Percentiles rank a stretch among this genome's conserved stretches.
phyloP scores from a whole-genome alignment of 1,140 invertebrate genomes.

The Telenomus remus region DNA sequence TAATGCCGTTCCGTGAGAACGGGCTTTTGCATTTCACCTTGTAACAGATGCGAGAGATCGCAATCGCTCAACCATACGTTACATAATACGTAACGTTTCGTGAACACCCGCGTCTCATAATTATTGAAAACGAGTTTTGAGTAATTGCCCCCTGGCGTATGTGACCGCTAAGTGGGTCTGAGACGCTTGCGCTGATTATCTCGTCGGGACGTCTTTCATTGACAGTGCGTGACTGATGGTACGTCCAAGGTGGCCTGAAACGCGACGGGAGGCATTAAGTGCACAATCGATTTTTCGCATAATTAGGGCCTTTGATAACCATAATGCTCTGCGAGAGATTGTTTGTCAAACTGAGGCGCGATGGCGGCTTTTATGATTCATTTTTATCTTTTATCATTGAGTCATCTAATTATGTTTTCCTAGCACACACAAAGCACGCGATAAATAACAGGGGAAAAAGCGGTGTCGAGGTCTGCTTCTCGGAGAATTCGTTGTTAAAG shows the following conservation, averaged over 20 bases:
- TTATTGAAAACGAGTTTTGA: slow-evolving; percentile 30
- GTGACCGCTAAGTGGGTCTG: slow-evolving; percentile 4
- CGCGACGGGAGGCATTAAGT: background rate
- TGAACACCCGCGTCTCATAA: slow-evolving; percentile 24
- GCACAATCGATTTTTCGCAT: background rate
- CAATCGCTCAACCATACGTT: slow-evolving; percentile 10
- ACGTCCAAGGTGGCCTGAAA: background rate
- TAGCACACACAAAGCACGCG: too few relatives aligned
- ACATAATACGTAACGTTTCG: slow-evolving; percentile 27
- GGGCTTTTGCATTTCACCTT: slow-evolving; percentile 37
- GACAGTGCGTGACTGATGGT: slow-evolving; percentile 28
- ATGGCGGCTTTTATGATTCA: too few relatives aligned
- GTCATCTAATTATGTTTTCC: too few relatives aligned
- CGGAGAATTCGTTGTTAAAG: too few relatives aligned
- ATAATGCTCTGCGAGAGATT: background rate
- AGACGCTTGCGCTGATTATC: slow-evolving; percentile 3
- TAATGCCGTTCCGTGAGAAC: slow-evolving; percentile 26
- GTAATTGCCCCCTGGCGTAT: slow-evolving; percentile 14
- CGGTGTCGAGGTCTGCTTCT: too few relatives aligned
- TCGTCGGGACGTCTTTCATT: slow-evolving; percentile 15
- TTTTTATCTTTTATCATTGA: too few relatives aligned
- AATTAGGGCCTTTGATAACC: background rate
- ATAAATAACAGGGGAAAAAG: too few relatives aligned
- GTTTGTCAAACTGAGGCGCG: too few relatives aligned
- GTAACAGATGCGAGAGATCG: slow-evolving; percentile 41